These are phyloP conservation scores for Melolontha melolontha DNA, from an alignment of 2,888 invertebrate genomes.

Conservation along the genomic window DNA sequence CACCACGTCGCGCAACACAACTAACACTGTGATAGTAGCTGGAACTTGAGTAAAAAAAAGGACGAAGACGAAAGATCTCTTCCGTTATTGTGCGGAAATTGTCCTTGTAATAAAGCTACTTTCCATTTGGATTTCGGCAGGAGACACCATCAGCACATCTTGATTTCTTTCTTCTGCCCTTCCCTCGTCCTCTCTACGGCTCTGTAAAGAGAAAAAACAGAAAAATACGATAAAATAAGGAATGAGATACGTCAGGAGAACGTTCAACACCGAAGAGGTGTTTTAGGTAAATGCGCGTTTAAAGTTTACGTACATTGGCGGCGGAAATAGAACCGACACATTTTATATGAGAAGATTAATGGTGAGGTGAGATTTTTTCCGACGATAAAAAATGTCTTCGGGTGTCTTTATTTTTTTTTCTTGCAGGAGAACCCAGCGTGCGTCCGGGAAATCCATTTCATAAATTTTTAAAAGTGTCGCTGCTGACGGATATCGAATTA, in stretches of 20 bases:
- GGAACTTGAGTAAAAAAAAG: background rate
- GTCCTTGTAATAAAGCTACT: constrained; percentile 25
- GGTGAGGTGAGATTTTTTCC: constrained; percentile 12
- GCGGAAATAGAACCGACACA: constrained; percentile 2
- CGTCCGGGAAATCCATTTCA: too few relatives aligned
- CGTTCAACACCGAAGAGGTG: too few relatives aligned
- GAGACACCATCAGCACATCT: background rate
- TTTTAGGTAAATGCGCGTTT: too few relatives aligned
- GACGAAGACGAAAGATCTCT: background rate
- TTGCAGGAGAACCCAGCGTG: too few relatives aligned
- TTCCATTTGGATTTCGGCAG: constrained; percentile 24
- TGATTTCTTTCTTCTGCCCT: background rate
- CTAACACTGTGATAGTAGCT: background rate
- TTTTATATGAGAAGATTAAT: constrained; percentile 17
- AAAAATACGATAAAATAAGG: background rate
- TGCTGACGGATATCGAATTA: too few relatives aligned
- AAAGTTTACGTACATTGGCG: too few relatives aligned
- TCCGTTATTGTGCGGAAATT: constrained; percentile 13
- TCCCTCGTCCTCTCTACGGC: too few relatives aligned
- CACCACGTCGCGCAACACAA: constrained; percentile 1
- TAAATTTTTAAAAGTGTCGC: too few relatives aligned
- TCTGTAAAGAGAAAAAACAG: constrained; percentile 8
- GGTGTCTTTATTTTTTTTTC: too few relatives aligned
- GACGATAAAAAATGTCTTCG: too few relatives aligned
- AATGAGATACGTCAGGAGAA: too few relatives aligned